phyloP scores from a whole-genome alignment of 2,888 invertebrate species.

The Mesorhabditis sp. region DNA sequence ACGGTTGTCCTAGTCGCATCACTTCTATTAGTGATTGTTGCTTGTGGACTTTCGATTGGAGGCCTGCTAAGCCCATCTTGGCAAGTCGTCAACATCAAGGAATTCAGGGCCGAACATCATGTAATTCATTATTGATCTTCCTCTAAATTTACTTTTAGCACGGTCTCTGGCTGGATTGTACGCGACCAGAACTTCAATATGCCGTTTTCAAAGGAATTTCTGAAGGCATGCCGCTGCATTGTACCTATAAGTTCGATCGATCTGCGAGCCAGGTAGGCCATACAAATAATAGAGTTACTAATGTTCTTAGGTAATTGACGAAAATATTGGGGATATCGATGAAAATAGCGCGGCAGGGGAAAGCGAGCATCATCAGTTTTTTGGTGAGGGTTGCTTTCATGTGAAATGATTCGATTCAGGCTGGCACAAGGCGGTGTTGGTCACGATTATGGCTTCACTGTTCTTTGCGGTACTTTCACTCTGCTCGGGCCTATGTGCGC shows the following conservation, averaged over 20 bases:
- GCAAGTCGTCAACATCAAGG: constrained; percentile 56
- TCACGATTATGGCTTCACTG: constrained; percentile 48
- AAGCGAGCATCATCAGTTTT: constrained; percentile 56
- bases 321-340: constrained; percentile 51
- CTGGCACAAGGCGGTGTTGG: constrained; percentile 54
- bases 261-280: constrained; percentile 35
- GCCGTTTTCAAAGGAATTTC: constrained; percentile 24
- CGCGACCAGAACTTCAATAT: constrained; percentile 38
- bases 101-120: constrained; percentile 55
- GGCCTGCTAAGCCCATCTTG: constrained; percentile 54
- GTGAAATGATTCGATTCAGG: constrained; percentile 27
- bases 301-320: constrained; percentile 43
- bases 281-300: background rate
- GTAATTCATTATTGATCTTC: constrained; percentile 18
- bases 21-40: constrained; percentile 43
- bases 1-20: constrained; percentile 28
- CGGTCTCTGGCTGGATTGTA: constrained; percentile 55
- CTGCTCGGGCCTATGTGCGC: constrained; percentile 50
- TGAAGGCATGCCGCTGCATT: constrained; percentile 48
- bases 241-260: constrained; percentile 55
- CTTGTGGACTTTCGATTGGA: constrained; percentile 46
- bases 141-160: constrained; percentile 37
- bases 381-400: constrained; percentile 27
- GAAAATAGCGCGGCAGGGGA: constrained; percentile 54
- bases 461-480: constrained; percentile 40